These are phyloP conservation scores for Thunnus maccoyii DNA, from an alignment of 2,113 vertebrate genomes.

Conservation along the genomic window DNA sequence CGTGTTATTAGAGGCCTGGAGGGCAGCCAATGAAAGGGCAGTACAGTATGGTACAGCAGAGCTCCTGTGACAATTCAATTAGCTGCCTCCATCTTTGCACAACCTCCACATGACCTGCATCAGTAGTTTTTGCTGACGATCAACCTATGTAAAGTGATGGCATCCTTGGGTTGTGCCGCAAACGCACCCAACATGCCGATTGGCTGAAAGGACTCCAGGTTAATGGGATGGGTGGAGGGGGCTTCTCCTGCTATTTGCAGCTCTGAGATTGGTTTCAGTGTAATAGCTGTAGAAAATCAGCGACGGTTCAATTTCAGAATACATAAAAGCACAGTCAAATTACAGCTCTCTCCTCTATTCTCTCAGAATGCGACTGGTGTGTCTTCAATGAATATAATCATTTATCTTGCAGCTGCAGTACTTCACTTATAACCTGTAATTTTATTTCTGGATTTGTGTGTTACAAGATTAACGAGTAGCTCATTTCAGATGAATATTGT, in stretches of 20 bases:
- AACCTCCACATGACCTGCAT: slow-evolving; percentile 74
- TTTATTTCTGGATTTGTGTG: slow-evolving; percentile 51
- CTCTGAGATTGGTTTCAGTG: slow-evolving; percentile 38
- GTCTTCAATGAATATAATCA: slow-evolving; percentile 42
- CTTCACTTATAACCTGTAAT: slow-evolving; percentile 47
- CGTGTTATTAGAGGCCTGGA: slow-evolving; percentile 77
- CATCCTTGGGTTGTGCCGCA: slow-evolving; percentile 59
- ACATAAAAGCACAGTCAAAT: slow-evolving; percentile 58
- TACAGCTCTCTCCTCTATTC: slow-evolving; percentile 31
- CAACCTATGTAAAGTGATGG: slow-evolving; percentile 68
- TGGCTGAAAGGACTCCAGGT: slow-evolving; percentile 55
- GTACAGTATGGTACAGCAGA: slow-evolving; percentile 54
- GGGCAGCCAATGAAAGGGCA: slow-evolving; percentile 65
- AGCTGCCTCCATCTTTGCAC: slow-evolving; percentile 67
- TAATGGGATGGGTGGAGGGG: slow-evolving; percentile 42
- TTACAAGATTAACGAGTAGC: background rate
- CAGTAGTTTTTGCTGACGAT: slow-evolving; percentile 65
- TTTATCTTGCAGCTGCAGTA: slow-evolving; percentile 42
- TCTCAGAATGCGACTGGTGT: slow-evolving; percentile 12
- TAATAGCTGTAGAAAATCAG: slow-evolving; percentile 36
- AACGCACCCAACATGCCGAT: slow-evolving; percentile 47
- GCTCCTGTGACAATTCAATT: slow-evolving; percentile 82
- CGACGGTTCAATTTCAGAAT: slow-evolving; percentile 48
- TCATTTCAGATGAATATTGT: slow-evolving; percentile 24
- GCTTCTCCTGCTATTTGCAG: slow-evolving; percentile 32